These are phyloP conservation scores for Therioaphis trifolii DNA, from an alignment of 2,888 invertebrate genomes.

Conservation along the genomic window DNA sequence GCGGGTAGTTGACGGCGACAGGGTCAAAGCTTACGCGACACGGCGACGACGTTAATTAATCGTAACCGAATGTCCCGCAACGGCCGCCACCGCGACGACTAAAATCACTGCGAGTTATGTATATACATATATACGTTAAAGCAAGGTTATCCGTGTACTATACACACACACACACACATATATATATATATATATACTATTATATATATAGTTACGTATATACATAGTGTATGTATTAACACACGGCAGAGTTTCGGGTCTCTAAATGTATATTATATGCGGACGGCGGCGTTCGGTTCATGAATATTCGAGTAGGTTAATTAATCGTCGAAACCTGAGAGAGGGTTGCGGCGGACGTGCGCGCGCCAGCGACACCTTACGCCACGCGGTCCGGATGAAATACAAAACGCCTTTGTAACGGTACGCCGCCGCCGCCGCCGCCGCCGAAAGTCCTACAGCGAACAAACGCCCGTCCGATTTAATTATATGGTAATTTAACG, in stretches of 20 bases:
- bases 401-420: slow-evolving; percentile 47
- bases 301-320: slow-evolving; percentile 52
- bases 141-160: not conserved
- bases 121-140: not conserved
- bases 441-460: not conserved
- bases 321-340: slow-evolving; percentile 51
- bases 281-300: slow-evolving; percentile 19
- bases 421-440: no score
- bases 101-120: slow-evolving; percentile 21
- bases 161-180: not conserved
- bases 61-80: slow-evolving; percentile 32
- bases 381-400: slow-evolving; percentile 3
- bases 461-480: slow-evolving; percentile 30
- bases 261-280: not conserved
- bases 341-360: not conserved
- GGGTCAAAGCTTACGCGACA: slow-evolving; percentile 11
- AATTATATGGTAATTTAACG: slow-evolving; percentile 60
- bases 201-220: not conserved
- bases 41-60: slow-evolving; percentile 45
- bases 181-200: not conserved
- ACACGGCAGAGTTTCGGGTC: no score
- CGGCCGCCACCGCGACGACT: no score
- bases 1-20: not conserved
- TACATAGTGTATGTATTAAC: not conserved
- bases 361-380: not conserved